Percentiles rank a stretch among this genome's conserved stretches.
Conservation (phyloP, 2,797 vertebrate genomes). For the Scolopax bukidnonensis region DNA sequence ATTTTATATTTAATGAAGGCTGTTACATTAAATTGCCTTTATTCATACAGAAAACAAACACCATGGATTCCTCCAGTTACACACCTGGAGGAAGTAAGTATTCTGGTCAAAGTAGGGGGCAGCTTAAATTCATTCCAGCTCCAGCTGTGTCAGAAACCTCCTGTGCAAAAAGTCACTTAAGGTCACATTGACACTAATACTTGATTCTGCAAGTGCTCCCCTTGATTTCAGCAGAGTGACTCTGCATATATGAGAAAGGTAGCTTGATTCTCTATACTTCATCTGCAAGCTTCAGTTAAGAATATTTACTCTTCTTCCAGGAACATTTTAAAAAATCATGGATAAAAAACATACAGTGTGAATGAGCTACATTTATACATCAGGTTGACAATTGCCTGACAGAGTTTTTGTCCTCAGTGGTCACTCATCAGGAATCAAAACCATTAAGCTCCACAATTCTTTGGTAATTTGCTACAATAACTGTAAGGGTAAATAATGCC, state of each 20-base stretch:
- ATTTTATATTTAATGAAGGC: slow-evolving; percentile 21
- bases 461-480: not conserved
- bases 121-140: not conserved
- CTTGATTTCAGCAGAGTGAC: not conserved
- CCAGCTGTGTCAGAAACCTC: not conserved
- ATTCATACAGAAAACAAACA: slow-evolving; percentile 28
- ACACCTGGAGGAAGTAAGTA: not conserved
- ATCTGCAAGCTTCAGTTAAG: not conserved
- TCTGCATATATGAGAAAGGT: not conserved
- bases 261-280: not conserved
- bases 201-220: not conserved
- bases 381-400: not conserved
- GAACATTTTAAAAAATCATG: not conserved
- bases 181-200: rapidly evolving
- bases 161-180: not conserved
- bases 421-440: not conserved
- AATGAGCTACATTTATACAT: not conserved
- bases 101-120: not conserved
- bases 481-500: not conserved
- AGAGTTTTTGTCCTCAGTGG: not conserved
- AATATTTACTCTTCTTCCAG: not conserved
- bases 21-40: slow-evolving; percentile 7
- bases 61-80: not conserved
- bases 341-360: not conserved
- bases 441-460: not conserved